Conservation (phyloP, 2,888 invertebrate genomes). For the Ennomos erosarius region DNA sequence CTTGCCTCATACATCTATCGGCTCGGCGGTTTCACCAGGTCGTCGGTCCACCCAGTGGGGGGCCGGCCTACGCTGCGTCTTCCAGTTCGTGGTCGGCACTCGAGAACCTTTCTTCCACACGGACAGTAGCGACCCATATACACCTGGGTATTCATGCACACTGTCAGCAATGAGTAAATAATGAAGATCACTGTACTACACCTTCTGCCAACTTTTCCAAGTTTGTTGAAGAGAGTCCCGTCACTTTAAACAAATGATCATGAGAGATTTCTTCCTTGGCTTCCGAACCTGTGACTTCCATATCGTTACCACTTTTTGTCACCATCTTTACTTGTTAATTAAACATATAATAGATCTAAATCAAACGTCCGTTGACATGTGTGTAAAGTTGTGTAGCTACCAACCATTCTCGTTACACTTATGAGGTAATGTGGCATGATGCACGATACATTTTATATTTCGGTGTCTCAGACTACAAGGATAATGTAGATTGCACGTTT, state of each 20-base stretch:
- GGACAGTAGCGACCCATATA: no score
- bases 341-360: constrained; percentile 17
- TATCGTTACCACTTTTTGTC: constrained; percentile 51
- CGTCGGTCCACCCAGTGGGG: no score
- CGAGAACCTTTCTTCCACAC: no score
- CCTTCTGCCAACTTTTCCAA: constrained; percentile 75
- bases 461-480: background rate
- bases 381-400: constrained; percentile 14
- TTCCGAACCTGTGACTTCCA: constrained; percentile 45
- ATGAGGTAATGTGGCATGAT: constrained; percentile 31
- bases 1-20: no score
- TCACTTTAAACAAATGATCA: constrained; percentile 74
- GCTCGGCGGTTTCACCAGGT: no score
- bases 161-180: background rate
- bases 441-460: constrained; percentile 30
- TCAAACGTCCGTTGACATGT: constrained; percentile 22
- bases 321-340: constrained; percentile 50
- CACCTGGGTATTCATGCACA: no score
- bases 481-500: no score
- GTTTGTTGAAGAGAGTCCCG: constrained; percentile 71
- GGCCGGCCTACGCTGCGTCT: no score
- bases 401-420: constrained; percentile 35
- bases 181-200: constrained; percentile 40
- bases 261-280: constrained; percentile 69
- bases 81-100: no score